Base-by-base conservation (phyloP, 2,797 vertebrate genomes). In the Oophaga sylvatica region DNA sequence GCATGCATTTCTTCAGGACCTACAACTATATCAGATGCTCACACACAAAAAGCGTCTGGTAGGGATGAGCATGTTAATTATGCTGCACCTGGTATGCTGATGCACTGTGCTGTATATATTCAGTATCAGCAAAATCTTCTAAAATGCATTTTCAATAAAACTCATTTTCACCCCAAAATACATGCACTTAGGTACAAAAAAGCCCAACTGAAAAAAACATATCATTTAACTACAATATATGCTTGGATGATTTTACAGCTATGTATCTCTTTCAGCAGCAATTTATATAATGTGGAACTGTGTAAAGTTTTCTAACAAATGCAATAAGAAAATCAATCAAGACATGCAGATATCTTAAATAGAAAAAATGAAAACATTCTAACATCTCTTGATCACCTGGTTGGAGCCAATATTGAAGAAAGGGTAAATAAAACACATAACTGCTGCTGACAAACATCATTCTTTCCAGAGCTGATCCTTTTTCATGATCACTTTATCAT, bases 401-500 rank as follows among this genome's bases (percentile, higher is more conserved):
- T 29, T 65, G 15, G 60, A 75, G 57, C 56, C 35, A 84, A 63
- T 62, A 62, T 57, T 62, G 16, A 22, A 26, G 71, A 45, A 68
- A 63, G 65, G 57, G 70, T 45, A 87, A 79, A 87, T 67, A 29
- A 81, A 31, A 75, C 53, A 83, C 63, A 87, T 78, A 79, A 80
- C 88, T 83, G 80, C 80, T 70, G 45, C 81, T 73, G 84, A 89
- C 88, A 89, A 87, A 89, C 88, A 86, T 89, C 84, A 88, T 84
- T 88, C 80, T 83, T 86, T 63, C 80, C 81, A 71, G 65, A 80
- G 81, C 84, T 83, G 88, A 89, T 89, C 84, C 88, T 83, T 89
- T 89, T 89, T 89, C 88, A 87, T 89, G 84, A 89, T 89, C 88
- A 86, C 84, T 89, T 87, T 89, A 89, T 89, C 88, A 89, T 86